Percentiles rank a stretch among this genome's conserved stretches.
Conservation (phyloP, 1,140 invertebrate genomes). For the Sycophila sp. region DNA sequence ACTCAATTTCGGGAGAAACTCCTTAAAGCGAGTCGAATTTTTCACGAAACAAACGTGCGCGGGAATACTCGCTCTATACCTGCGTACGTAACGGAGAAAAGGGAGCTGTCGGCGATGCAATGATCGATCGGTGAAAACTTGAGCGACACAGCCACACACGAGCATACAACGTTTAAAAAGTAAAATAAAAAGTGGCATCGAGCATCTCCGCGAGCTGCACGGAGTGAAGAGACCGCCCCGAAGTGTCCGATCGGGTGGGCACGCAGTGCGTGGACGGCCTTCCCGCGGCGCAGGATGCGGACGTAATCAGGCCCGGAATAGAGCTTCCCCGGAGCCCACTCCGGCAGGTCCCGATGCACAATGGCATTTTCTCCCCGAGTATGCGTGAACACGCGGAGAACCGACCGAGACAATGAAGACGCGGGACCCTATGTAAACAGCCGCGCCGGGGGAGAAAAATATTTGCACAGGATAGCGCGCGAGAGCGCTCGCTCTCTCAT, state of each 20-base stretch:
- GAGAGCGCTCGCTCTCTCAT: conserved; percentile 22
- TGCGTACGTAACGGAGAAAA: background rate
- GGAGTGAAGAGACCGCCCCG: background rate
- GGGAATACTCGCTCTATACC: too few species aligned
- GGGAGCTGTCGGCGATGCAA: background rate
- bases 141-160: background rate
- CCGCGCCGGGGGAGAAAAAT: conserved; percentile 37
- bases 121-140: conserved; percentile 17
- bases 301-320: background rate
- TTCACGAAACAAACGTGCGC: too few species aligned
- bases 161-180: background rate
- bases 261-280: background rate
- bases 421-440: conserved; percentile 34
- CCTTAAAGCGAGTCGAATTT: too few species aligned
- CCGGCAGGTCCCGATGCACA: background rate
- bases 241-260: conserved; percentile 10
- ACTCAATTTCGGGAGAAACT: too few species aligned
- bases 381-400: background rate
- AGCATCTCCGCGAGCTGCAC: background rate
- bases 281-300: background rate
- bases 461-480: conserved; percentile 34
- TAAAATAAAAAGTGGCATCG: background rate
- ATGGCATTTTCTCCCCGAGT: background rate
- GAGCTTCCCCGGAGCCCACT: background rate
- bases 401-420: background rate